Conservation (phyloP, 2,888 invertebrate species). For the Deroplatys truncata region DNA sequence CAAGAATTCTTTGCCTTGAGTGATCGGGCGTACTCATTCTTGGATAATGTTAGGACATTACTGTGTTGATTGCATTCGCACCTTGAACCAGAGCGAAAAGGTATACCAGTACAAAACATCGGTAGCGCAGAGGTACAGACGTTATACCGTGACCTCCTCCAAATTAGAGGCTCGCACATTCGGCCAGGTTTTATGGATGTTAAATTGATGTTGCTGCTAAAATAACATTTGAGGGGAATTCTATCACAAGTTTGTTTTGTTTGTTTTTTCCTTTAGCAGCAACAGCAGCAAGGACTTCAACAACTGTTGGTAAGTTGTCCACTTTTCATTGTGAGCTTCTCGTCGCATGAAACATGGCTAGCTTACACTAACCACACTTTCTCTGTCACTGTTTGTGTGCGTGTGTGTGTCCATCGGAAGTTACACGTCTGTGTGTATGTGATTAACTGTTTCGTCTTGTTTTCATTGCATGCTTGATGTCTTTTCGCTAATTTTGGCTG, state of each 20-base stretch:
- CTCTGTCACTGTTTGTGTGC: too few relatives aligned
- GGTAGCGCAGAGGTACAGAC: background rate
- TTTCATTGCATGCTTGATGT: background rate
- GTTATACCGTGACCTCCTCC: background rate
- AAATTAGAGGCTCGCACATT: too few relatives aligned
- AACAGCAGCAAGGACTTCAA: slow-evolving; percentile 88
- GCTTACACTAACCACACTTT: too few relatives aligned
- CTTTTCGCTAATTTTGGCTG: too few relatives aligned
- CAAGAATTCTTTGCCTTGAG: too few relatives aligned
- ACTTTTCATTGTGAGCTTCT: background rate
- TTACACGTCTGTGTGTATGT: background rate
- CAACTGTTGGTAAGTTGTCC: slow-evolving; percentile 77
- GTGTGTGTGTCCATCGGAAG: too few relatives aligned
- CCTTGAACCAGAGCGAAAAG: background rate
- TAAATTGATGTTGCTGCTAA: background rate
- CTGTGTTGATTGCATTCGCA: background rate
- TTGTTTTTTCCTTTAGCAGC: slow-evolving; percentile 63
- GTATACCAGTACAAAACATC: background rate
- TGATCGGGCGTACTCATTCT: too few relatives aligned
- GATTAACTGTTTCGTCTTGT: background rate
- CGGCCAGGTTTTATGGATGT: too few relatives aligned
- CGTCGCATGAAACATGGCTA: background rate
- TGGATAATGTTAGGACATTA: too few relatives aligned
- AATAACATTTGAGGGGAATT: background rate
- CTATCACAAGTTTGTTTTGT: background rate